These are phyloP conservation scores for Cettia cetti DNA, from an alignment of 2,113 vertebrate genomes.

Conservation along the genomic window DNA sequence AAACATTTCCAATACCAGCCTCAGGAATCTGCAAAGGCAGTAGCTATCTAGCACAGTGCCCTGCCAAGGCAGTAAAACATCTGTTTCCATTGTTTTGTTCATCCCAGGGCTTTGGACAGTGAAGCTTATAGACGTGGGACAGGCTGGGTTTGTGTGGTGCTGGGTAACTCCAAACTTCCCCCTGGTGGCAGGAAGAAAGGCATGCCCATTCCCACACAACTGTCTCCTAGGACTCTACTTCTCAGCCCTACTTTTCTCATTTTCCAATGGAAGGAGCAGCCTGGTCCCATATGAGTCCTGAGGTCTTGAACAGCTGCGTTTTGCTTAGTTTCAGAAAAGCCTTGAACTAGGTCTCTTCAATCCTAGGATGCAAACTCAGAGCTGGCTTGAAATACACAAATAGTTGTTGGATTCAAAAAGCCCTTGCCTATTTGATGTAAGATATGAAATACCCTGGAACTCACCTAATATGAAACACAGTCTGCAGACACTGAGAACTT, in stretches of 20 bases:
- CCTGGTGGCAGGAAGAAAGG: neutral
- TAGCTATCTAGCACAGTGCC: neutral
- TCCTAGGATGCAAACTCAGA: neutral
- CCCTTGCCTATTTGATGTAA: neutral
- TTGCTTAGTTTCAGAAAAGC: neutral
- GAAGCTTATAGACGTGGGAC: neutral
- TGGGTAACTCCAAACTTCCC: neutral
- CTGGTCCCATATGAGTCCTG: neutral
- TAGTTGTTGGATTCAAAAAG: neutral
- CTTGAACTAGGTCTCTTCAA: neutral
- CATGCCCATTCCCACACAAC: neutral
- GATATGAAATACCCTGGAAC: neutral
- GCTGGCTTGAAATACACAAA: neutral
- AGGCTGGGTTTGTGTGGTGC: neutral
- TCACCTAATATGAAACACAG: neutral
- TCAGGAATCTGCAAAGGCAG: accelerated
- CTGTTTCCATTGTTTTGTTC: neutral
- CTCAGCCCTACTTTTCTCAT: neutral
- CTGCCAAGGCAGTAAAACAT: neutral
- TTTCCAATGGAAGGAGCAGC: neutral
- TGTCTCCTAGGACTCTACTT: neutral
- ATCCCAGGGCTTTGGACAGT: neutral
- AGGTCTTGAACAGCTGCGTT: neutral
- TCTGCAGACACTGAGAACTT: neutral
- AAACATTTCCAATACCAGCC: neutral